phyloP scores from a whole-genome alignment of 1,140 invertebrate species.

The Mesaphorura yosii region DNA sequence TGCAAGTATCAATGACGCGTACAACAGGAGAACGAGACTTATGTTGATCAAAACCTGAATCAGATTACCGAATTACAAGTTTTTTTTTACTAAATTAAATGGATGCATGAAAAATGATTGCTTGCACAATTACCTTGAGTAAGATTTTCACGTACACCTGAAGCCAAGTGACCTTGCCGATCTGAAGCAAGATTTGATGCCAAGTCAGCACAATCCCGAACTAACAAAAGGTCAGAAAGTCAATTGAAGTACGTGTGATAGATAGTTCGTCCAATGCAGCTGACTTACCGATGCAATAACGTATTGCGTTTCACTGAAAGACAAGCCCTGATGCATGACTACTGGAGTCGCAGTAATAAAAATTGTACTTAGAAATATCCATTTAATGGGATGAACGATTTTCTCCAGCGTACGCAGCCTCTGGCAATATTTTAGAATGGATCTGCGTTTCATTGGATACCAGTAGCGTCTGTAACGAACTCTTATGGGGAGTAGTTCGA shows the following conservation, averaged over 20 bases:
- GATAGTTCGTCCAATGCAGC: background rate
- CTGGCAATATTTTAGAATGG: too few relatives aligned
- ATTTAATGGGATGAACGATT: too few relatives aligned
- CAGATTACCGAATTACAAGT: background rate
- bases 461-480: constrained; percentile 1
- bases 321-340: background rate
- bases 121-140: background rate
- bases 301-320: background rate
- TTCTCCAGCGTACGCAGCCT: too few relatives aligned
- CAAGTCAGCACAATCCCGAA: constrained; percentile 1
- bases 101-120: too few relatives aligned
- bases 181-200: constrained; percentile 2
- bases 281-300: constrained; percentile 5
- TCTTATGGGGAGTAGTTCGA: background rate
- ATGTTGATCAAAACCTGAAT: background rate
- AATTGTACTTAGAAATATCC: too few relatives aligned
- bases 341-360: background rate
- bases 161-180: background rate
- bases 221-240: background rate
- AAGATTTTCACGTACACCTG: constrained; percentile 3
- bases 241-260: background rate
- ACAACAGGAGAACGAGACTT: background rate
- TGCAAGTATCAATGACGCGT: background rate
- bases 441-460: constrained; percentile 7
- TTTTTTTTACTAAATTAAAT: background rate